phyloP scores from a whole-genome alignment of 2,113 vertebrate genomes.

The Empidonax alnorum region DNA sequence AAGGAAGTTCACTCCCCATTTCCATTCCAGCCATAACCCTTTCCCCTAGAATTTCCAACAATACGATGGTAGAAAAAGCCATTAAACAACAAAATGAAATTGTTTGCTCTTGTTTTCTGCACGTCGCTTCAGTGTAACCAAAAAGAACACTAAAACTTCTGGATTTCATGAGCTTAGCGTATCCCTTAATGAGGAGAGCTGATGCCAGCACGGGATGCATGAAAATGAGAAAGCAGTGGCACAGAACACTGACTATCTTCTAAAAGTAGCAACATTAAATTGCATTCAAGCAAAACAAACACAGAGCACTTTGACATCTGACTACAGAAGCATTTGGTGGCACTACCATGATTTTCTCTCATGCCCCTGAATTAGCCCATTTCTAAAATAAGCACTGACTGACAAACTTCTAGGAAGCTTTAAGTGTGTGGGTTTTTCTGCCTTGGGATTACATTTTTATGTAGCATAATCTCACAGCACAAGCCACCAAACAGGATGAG shows the following conservation, averaged over 20 bases:
- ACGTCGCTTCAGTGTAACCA: background rate
- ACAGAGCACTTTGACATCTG: background rate
- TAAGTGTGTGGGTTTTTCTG: background rate
- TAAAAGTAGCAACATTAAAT: slow-evolving; percentile 4
- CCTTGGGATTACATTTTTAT: background rate
- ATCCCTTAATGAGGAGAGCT: background rate
- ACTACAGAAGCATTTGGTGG: background rate
- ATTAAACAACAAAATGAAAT: background rate
- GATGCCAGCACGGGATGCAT: background rate
- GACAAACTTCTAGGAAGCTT: background rate
- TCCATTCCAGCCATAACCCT: background rate
- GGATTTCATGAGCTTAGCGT: background rate
- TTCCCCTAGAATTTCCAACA: background rate
- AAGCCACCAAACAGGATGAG: background rate
- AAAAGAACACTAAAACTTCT: background rate
- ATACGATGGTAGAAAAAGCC: background rate
- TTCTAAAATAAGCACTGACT: slow-evolving; percentile 15
- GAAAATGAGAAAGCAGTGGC: background rate
- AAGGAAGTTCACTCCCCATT: background rate
- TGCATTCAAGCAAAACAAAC: background rate
- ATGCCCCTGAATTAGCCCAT: background rate
- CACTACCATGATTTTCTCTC: background rate
- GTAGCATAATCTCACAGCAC: background rate
- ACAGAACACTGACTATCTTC: slow-evolving; percentile 2
- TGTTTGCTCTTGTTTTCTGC: background rate